phyloP scores from a whole-genome alignment of 2,888 invertebrate species.

The Nysson spinosus region DNA sequence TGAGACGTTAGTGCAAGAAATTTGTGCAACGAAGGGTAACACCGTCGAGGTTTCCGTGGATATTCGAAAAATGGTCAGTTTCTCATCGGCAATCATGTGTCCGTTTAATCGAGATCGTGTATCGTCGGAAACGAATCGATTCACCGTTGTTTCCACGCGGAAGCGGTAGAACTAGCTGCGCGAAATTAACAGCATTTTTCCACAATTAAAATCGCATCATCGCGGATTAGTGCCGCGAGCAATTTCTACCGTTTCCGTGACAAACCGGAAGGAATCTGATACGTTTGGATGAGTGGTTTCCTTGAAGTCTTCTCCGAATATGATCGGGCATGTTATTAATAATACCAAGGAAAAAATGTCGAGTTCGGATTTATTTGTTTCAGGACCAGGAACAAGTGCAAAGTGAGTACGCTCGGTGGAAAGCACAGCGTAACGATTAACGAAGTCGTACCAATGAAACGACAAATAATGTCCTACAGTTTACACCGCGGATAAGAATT shows the following conservation, averaged over 20 bases:
- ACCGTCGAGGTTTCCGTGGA: constrained; percentile 1
- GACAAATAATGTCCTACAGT: no score
- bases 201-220: no score
- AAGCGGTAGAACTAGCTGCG: constrained; percentile 3
- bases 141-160: background rate
- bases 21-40: constrained; percentile 15
- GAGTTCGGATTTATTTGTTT: constrained; percentile 58
- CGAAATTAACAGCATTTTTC: background rate
- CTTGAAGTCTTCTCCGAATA: background rate
- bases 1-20: constrained; percentile 62
- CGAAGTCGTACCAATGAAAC: no score
- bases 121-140: constrained; percentile 5
- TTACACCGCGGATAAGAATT: no score
- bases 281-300: no score
- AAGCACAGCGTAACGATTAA: background rate
- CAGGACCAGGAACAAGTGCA: constrained; percentile 72
- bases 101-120: background rate
- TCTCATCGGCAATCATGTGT: constrained; percentile 2
- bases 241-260: no score
- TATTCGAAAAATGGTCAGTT: constrained; percentile 39
- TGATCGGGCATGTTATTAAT: no score
- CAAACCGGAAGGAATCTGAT: no score
- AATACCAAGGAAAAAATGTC: background rate
- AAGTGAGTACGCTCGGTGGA: constrained; percentile 62
- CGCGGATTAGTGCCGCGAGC: no score